Evolutionary conservation across 37 sponge, comb jelly and placozoan species (phyloP).

Genomic region (Beroe forskalii): DNA sequence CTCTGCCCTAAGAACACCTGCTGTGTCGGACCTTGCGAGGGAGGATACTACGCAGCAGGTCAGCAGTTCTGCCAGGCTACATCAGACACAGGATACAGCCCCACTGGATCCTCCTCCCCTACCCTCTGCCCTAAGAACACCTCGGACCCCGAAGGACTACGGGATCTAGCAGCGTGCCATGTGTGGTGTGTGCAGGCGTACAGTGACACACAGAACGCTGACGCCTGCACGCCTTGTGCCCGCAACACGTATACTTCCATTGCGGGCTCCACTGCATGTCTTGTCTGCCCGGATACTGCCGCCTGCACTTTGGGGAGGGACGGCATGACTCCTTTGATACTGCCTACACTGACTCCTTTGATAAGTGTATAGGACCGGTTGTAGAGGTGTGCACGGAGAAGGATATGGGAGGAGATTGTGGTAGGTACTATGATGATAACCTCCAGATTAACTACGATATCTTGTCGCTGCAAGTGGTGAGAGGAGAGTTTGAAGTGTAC

Average conservation of each 20-base stretch:
- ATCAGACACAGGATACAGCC: neutral
- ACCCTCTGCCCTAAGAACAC: neutral
- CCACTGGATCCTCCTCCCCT: neutral
- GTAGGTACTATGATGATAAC: slow-evolving; percentile 16
- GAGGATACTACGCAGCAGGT: neutral
- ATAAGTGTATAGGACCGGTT: slow-evolving; percentile 49
- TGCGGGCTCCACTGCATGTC: neutral
- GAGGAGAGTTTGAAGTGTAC: slow-evolving; percentile 64
- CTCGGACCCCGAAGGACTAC: neutral
- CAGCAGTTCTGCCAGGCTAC: neutral
- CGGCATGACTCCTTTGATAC: neutral
- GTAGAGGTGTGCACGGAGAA: slow-evolving; percentile 29
- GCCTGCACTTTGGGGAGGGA: slow-evolving; percentile 8
- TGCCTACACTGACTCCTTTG: neutral
- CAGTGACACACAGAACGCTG: slow-evolving; percentile 40
- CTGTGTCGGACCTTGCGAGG: neutral
- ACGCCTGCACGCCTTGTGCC: slow-evolving; percentile 7
- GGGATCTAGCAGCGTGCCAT: neutral
- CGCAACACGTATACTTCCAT: slow-evolving; percentile 22
- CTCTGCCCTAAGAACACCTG: slow-evolving; percentile 22
- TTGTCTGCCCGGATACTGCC: slow-evolving; percentile 26
- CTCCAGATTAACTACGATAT: neutral
- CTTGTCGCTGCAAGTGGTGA: neutral
- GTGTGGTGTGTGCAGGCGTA: neutral
- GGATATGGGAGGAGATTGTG: slow-evolving; percentile 19